Percentiles rank a stretch among this genome's conserved stretches.
Conservation (phyloP, 1,140 invertebrate genomes). For the Micrasema longulum region DNA sequence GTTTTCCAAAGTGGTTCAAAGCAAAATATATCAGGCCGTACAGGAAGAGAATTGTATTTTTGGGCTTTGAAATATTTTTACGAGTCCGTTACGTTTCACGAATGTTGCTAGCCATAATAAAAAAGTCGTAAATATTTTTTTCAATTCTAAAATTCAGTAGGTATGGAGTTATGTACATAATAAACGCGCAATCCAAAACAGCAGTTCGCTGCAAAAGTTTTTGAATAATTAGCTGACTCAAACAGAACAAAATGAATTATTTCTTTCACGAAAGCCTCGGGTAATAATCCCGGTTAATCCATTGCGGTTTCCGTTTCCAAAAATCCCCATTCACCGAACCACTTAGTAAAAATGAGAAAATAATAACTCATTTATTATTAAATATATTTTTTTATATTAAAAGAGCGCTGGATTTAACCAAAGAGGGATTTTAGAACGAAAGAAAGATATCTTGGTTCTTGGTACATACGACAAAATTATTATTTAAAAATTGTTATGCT, state of each 20-base stretch:
- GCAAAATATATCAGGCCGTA: no score
- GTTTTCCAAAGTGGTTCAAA: no score
- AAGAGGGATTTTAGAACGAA: no score
- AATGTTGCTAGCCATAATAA: no score
- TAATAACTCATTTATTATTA: background rate
- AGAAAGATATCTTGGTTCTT: no score
- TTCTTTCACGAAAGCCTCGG: constrained; percentile 16
- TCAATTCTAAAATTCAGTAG: background rate
- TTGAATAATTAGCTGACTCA: constrained; percentile 34
- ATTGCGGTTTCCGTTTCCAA: constrained; percentile 15
- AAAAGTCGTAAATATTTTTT: background rate
- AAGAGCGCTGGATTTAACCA: no score
- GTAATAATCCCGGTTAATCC: constrained; percentile 24
- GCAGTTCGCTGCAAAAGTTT: constrained; percentile 31
- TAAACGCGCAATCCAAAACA: constrained; percentile 20
- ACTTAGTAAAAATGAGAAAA: background rate
- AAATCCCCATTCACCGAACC: constrained; percentile 2
- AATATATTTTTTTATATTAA: no score
- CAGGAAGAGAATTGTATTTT: no score
- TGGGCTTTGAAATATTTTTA: no score
- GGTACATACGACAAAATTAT: no score
- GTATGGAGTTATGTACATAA: background rate
- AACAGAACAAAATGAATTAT: constrained; percentile 27
- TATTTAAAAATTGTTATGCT: no score
- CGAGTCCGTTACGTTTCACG: no score